Base-by-base conservation (phyloP, 2,113 vertebrate genomes). In the Pionites leucogaster region DNA sequence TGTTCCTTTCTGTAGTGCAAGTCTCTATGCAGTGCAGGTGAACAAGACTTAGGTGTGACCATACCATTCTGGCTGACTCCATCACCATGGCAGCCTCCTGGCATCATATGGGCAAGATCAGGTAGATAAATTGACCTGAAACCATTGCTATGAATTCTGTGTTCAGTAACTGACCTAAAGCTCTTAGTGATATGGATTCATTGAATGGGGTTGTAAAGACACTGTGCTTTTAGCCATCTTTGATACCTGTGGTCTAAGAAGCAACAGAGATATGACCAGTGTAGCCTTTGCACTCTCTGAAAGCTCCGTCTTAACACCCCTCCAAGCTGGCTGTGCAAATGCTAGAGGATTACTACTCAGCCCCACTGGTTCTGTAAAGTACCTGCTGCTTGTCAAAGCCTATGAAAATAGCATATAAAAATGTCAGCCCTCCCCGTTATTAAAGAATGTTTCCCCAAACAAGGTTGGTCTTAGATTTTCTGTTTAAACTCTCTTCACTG, bases 361-460 rank as follows among this genome's bases (percentile, higher is more conserved):
- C 52, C 70, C 60, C 47, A 2, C 29, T 42, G 42, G 31, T 68
- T 81, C 74, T 68, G 22, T 50, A 27, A 70, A 89, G 50, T 9
- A 50, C 42, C 62, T 55, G 18, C 39, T 64, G 18, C 74, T 50
- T 64, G 27, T 64, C 70, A 82, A 76, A 47, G 27, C 14, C 65
- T 82, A 17, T 79, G 90, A 94, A 93, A 95, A 95, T 47, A 72
- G 9, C n/a, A 9, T 39, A 17, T n/a, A 35, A 87, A 94, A 96
- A 82, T 93, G 82, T 76, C 92, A 93, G 1, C 22, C n/a, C 44
- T 64, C 5, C 0, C 3, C 33, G n/a, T 64, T 90, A 47, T 33
- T 55, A 42, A 29, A 44, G 11, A 91, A 7, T 17, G 2, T 79
- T 90, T 96, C 39, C 35, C 23, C 74, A 87, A 12, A 68, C 46